phyloP scores from a whole-genome alignment of 2,113 vertebrate genomes.

The Aegotheles bennettii region DNA sequence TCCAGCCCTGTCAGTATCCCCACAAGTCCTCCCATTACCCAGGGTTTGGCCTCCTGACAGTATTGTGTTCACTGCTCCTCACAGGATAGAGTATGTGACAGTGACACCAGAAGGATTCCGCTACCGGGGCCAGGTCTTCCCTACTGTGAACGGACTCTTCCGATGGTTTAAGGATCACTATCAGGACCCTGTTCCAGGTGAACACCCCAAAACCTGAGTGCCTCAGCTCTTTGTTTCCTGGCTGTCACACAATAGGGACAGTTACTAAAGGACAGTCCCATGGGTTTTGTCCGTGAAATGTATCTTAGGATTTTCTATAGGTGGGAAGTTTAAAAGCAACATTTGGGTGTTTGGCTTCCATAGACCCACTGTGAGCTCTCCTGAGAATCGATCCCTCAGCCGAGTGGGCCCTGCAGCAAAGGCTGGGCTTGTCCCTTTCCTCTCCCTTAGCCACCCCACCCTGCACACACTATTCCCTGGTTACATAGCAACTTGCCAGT shows the following conservation, averaged over 20 bases:
- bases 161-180: slow-evolving; percentile 99
- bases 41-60: neutral
- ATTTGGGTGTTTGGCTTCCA: neutral
- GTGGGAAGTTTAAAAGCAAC: neutral
- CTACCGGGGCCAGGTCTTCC: slow-evolving; percentile 94
- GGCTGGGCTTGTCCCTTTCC: neutral
- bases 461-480: neutral
- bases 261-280: neutral
- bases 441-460: neutral
- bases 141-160: slow-evolving; percentile 93
- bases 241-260: neutral
- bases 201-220: neutral
- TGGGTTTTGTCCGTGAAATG: neutral
- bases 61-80: neutral
- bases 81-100: slow-evolving; percentile 93
- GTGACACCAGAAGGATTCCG: slow-evolving; percentile 97
- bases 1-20: neutral
- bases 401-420: neutral
- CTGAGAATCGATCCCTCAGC: neutral
- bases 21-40: neutral
- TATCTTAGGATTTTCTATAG: neutral
- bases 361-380: neutral
- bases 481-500: neutral
- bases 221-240: neutral
- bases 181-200: slow-evolving; percentile 96